phyloP scores from a whole-genome alignment of 2,113 vertebrate genomes.

The Stictonetta naevosa region DNA sequence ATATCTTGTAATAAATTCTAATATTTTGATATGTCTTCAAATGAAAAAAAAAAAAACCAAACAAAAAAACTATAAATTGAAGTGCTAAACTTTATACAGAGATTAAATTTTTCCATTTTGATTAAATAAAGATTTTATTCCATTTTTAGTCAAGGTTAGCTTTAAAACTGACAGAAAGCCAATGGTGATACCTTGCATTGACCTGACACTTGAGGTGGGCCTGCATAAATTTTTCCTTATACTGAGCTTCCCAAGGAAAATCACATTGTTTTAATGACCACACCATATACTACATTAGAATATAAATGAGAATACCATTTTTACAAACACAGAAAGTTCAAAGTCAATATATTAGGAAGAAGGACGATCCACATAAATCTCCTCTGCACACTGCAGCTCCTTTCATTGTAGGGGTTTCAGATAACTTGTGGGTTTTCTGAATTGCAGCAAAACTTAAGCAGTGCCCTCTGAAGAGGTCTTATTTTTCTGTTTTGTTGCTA shows the following conservation, averaged over 20 bases:
- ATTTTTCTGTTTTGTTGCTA: background rate
- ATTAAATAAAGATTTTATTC: background rate
- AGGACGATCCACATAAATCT: background rate
- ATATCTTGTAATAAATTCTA: background rate
- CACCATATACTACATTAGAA: background rate
- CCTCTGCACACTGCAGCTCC: background rate
- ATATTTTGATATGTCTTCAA: background rate
- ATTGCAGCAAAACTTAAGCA: background rate
- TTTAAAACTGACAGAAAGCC: background rate
- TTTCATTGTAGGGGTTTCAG: background rate
- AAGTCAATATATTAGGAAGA: background rate
- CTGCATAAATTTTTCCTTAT: background rate
- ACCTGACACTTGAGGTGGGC: background rate
- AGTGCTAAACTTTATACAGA: background rate
- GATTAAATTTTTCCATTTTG: background rate
- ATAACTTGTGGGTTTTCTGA: background rate
- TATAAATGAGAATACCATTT: background rate
- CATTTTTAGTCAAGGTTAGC: background rate
- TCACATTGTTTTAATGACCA: rapidly evolving
- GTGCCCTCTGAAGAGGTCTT: background rate
- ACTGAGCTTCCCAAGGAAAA: background rate
- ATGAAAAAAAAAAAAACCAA: background rate
- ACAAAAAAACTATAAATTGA: background rate
- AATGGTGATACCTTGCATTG: background rate
- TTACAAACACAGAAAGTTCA: background rate